Conservation (phyloP, 2,113 vertebrate genomes). For the Oryctolagus cuniculus region DNA sequence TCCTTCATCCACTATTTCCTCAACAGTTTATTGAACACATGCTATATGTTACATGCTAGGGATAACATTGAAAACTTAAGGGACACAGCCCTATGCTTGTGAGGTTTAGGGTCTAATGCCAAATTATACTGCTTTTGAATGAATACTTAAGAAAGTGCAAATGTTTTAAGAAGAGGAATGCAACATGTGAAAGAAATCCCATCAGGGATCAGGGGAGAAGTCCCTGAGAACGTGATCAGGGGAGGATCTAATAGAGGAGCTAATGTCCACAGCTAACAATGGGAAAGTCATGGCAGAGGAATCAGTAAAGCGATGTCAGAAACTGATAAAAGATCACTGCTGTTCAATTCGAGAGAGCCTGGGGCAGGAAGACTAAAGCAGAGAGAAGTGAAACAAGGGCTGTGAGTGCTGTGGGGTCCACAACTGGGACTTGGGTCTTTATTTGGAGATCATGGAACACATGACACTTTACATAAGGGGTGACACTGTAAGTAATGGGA, state of each 20-base stretch:
- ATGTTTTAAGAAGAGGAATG: background rate
- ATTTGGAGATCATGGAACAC: background rate
- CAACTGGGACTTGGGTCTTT: background rate
- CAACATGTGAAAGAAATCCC: background rate
- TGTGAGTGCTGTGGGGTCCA: background rate
- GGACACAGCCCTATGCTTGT: background rate
- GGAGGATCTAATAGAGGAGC: background rate
- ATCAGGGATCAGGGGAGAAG: background rate
- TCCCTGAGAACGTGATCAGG: background rate
- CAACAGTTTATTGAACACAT: background rate
- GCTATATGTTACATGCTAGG: background rate
- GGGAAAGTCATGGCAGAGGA: background rate
- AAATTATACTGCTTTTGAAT: background rate
- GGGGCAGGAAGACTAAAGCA: too few species aligned
- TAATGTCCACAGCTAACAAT: too few species aligned
- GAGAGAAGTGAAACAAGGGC: too few species aligned
- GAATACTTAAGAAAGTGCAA: background rate
- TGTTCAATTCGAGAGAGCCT: background rate
- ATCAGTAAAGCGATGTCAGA: background rate
- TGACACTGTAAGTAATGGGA: background rate
- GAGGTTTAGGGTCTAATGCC: background rate
- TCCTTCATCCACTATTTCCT: background rate
- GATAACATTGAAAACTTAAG: background rate
- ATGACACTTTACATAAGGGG: accelerated
- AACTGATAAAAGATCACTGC: background rate